phyloP scores from a whole-genome alignment of 2,888 invertebrate genomes.

The Dryadula phaetusa region DNA sequence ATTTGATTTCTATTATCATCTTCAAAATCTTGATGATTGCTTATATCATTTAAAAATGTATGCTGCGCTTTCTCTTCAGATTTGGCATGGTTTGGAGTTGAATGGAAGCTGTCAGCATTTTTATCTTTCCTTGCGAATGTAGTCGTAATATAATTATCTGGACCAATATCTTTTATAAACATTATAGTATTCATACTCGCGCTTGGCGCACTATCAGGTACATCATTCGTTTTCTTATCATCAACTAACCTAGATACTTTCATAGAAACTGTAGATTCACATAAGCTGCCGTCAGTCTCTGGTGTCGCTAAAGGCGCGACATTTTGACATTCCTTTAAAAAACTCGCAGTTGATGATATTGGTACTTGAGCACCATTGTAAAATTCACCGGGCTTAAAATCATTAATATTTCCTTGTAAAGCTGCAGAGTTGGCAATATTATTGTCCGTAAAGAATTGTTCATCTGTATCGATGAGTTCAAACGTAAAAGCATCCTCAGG shows the following conservation, averaged over 20 bases:
- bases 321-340: slow-evolving; percentile 70
- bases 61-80: slow-evolving; percentile 80
- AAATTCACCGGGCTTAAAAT: slow-evolving; percentile 81
- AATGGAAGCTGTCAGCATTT: slow-evolving; percentile 62
- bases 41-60: slow-evolving; percentile 77
- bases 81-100: slow-evolving; percentile 72
- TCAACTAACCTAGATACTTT: slow-evolving; percentile 77
- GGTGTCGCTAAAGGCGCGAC: slow-evolving; percentile 85
- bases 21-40: slow-evolving; percentile 78
- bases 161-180: slow-evolving; percentile 87
- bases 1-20: slow-evolving; percentile 80
- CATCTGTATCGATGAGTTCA: slow-evolving; percentile 93
- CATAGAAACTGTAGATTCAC: slow-evolving; percentile 81
- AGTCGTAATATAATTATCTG: slow-evolving; percentile 90
- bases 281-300: slow-evolving; percentile 85
- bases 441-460: slow-evolving; percentile 83
- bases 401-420: slow-evolving; percentile 70
- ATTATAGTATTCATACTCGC: slow-evolving; percentile 83
- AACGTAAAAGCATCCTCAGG: slow-evolving; percentile 93
- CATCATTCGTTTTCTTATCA: slow-evolving; percentile 72
- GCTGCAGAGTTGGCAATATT: slow-evolving; percentile 76
- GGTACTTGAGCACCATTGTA: slow-evolving; percentile 73
- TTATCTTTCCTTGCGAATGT: slow-evolving; percentile 82
- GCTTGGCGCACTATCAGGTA: slow-evolving; percentile 72
- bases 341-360: slow-evolving; percentile 69